Evolutionary conservation across 2,888 invertebrate species (phyloP), one percentile per base, ranked within the genome.

Genomic region (Oligia fasciuncula): DNA sequence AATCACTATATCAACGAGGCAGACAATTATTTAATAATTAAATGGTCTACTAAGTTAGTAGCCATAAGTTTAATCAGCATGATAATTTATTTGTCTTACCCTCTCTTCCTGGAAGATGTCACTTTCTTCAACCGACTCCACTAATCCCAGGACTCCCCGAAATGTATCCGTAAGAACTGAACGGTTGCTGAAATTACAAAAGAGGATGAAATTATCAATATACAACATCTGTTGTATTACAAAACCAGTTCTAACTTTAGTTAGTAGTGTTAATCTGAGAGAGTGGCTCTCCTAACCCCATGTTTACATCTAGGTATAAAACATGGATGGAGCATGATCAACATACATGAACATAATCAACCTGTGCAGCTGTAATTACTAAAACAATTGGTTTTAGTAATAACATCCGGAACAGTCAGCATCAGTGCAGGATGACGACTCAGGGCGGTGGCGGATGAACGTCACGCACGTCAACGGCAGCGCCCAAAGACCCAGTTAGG

Each of bases 71-170:
- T 40, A 54, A 57, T 70, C n/a, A 40, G 23, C 35, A 40, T n/a
- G 1, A 23, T 43, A 19, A 71, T 23, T 71, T 19, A 62, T 73
- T 40, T 14, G n/a, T 35, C 91, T 87, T 79, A 91, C 91, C 83
- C 43, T 87, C 66, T 87, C 60, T 70, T 79, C 65, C 54, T 85
- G 80, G 54, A 88, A 78, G 51, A 84, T 81, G 3, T 81, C 60
- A 5, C 6, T 29, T 19, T 90, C 87, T 79, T 94, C 93, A 67
- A 92, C 92, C 65, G 92, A 87, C 1, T 85, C 87, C 14, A 97
- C 95, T 73, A 96, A 85, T n/a, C 96, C 95, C 62, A 96, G 90
- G 70, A 98, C 95, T 17, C 97, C 97, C 87, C 98, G 92, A 78
- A 94, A 95, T 84, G 93, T 94, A 90, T 97, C 97, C 65, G 97